Base-by-base conservation (phyloP, 2,113 vertebrate genomes). In the Stegostoma tigrinum region DNA sequence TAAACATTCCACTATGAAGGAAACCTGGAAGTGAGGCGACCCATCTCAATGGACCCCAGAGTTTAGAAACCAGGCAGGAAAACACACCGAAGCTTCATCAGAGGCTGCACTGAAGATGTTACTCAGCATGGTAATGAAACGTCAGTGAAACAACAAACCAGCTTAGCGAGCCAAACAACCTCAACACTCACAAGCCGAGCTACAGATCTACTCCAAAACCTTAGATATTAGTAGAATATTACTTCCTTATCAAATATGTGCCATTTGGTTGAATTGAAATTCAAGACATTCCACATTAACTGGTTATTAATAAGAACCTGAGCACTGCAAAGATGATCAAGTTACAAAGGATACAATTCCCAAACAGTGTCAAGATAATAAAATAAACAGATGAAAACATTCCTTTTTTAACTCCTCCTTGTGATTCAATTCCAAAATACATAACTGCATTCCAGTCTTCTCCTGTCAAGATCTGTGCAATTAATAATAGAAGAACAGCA, bases 371-470 rank as follows among this genome's bases (percentile, higher is more conserved):
- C 95, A 99, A 97, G 95, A 99, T 97, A 0, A 99, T 99, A 97
- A 99, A 99, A 97, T 99, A 99, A 85, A 99, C 97, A 24, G 98
- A 99, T 38, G 98, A 99, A 97, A 99, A 98, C 99, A 99, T 99
- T 89, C 99, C 99, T 15, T 98, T 97, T 52, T 97, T 98, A 85
- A 99, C 99, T 0, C 99, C 99, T 0, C 99, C 99, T 78, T 99
- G 99, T 0, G 99, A 99, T 61, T 99, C 98, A 0, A 99, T 99
- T 45, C 99, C 99, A 0, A 99, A 98, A 96, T 99, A 99, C 99
- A 99, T 99, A 95, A 99, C 99, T 0, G 98, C 99, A 0, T 99
- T 99, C 99, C 99, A 99, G 97, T 99, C 99, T 45, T 99, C 99
- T 1, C 99, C 99, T 0, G 99, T 99, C 91, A 99, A 97, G 96